A percentile compares a stretch with the other conserved stretches of the same genome.
Evolutionary conservation across 2,113 vertebrate species (phyloP).

Genomic region (Rhodinocichla rosea): DNA sequence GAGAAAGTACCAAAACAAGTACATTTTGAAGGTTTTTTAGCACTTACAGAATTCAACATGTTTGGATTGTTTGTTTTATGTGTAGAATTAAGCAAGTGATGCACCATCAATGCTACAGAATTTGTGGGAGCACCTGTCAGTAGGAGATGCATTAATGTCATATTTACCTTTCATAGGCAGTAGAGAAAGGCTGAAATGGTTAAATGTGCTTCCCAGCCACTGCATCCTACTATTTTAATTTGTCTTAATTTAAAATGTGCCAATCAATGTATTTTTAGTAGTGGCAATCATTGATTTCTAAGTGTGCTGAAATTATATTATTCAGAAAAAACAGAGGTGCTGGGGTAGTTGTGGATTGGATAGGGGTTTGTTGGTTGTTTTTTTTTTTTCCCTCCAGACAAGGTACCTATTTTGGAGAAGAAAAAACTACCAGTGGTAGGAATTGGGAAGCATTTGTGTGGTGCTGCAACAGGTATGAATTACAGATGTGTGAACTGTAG

Average conservation of each 20-base stretch:
- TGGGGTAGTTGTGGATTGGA: background rate
- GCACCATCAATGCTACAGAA: background rate
- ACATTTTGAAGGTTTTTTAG: background rate
- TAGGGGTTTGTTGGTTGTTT: background rate
- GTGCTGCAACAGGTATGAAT: conserved; percentile 89
- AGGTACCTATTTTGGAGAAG: conserved; percentile 79
- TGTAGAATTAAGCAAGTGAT: background rate
- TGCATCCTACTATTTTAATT: background rate
- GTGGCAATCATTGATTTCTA: background rate
- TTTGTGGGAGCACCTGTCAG: background rate
- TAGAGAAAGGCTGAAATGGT: background rate
- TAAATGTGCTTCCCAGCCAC: background rate
- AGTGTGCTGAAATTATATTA: background rate
- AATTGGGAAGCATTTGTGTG: conserved; percentile 95
- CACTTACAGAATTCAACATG: background rate
- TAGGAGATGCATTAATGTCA: background rate
- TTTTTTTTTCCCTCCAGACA: conserved; percentile 58
- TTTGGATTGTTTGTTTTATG: background rate
- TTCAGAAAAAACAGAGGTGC: background rate
- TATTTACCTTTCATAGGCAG: background rate
- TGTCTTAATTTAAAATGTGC: background rate
- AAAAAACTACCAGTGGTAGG: conserved; percentile 83
- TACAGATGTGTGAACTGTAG: background rate
- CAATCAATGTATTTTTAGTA: background rate
- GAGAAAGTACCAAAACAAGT: background rate